Base-by-base conservation (phyloP, 2,888 invertebrate genomes). In the Danaus chrysippus region DNA sequence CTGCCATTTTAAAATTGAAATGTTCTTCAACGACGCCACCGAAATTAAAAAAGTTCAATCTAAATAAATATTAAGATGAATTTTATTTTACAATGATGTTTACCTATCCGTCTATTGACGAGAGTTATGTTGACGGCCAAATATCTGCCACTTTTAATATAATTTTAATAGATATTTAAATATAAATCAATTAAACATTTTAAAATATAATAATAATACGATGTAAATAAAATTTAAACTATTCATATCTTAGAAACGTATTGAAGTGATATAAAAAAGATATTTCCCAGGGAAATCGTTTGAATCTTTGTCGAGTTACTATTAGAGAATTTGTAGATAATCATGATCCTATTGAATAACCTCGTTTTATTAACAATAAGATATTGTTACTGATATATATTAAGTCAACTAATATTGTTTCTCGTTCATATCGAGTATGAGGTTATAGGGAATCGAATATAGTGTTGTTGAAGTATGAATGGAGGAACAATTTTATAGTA, bases 181-280 rank as follows among this genome's bases (percentile, higher is more conserved):
- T 64, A 58, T 54, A 61, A 67, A 54, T 43, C 54, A 58, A 46
- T 44, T 42, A 62, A 62, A 52, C 62, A 64, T 68, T 67, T 54
- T 43, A 69, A 65, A 54, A 23, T 3, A 59, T 55, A 54, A 42
- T 58, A 67, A 62, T 60, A 60, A 58, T 60, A 76, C 71, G 71
- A 72, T 86, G 84, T 86, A 87, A 78, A 86, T 87, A 85, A 77
- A 78, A 76, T 66, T 76, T 80, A 84, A 84, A 78, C 80, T 87
- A 86, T 86, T 91, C 90, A 91, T 91, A 91, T 91, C 90, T 83
- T 91, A 90, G 89, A 81, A 75, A 76, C 76, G 72, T 86, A 88
- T 84, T 84, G 74, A 87, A 84, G 87, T 88, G 87, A 90, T 87
- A 87, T 75, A 65, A 70, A 71, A 76, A 76, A 76, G 84, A 85